Evolutionary conservation across 92 coral and sea anemone species (phyloP).

Genomic region (Pocillopora grandis): DNA sequence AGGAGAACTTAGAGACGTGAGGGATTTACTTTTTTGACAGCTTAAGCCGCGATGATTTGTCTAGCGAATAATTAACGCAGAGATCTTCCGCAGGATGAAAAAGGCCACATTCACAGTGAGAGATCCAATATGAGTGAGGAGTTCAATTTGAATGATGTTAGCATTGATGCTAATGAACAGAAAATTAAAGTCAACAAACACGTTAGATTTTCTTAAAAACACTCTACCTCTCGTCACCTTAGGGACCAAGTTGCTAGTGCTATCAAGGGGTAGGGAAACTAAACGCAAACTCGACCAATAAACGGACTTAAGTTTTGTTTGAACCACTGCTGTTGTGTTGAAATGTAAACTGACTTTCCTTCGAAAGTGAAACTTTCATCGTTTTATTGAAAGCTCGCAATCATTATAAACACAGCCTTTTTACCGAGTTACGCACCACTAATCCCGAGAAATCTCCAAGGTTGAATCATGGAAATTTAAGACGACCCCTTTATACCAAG

Average conservation of each 20-base stretch:
- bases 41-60: slow-evolving; percentile 40
- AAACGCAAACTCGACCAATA: background rate
- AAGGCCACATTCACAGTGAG: slow-evolving; percentile 12
- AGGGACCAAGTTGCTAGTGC: background rate
- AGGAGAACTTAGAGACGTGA: slow-evolving; percentile 29
- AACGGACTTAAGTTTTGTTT: background rate
- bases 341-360: background rate
- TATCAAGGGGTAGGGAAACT: background rate
- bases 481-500: background rate
- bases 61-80: slow-evolving; percentile 19
- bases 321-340: background rate
- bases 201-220: slow-evolving; percentile 12
- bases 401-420: background rate
- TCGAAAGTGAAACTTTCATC: background rate
- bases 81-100: slow-evolving; percentile 25
- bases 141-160: slow-evolving; percentile 22
- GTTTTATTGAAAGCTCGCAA: background rate
- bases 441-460: background rate
- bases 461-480: slow-evolving; percentile 21
- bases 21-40: slow-evolving; percentile 40
- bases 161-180: slow-evolving; percentile 4
- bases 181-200: slow-evolving; percentile 31
- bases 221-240: background rate
- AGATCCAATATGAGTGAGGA: slow-evolving; percentile 17
- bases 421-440: background rate